Evolutionary conservation across 2,797 vertebrate species (phyloP), one percentile per base, ranked within the genome.

Genomic region (Gymnopithys bicolor): DNA sequence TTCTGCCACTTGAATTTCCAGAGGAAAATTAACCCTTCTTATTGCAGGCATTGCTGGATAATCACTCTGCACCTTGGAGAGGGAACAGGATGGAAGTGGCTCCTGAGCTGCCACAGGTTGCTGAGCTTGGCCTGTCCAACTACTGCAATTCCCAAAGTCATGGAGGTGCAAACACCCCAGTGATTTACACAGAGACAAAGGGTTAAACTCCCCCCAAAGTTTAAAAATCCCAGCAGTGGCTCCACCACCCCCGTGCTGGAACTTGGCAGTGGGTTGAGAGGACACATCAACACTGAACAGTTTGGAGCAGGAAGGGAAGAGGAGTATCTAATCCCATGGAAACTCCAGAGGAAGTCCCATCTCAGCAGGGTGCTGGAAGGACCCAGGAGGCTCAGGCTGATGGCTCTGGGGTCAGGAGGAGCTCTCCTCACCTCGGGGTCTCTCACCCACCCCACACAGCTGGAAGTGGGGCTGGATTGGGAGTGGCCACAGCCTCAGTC

Each of bases 241-340:
- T 91, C 94, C 71, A 87, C 77, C 77, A 95, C 37, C 91, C 84
- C 89, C 64, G 77, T 14, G 78, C 71, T 94, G 94, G 90, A 95
- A 93, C 70, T 86, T 97, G 94, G 95, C 92, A 91, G 28, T 3
- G 4, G 39, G 62, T 79, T 87, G 71, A 86, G 96, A 93, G 92
- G 94, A 95, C 95, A 94, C 95, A 96, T 93, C 94, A 96, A 94
- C 95, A 77, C 94, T 82, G 88, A 96, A 90, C 63, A 67, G 89
- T 82, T 89, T 94, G 95, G 94, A 94, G 94, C 87, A 94, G 95
- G 94, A 96, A 92, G 94, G 89, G 93, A 84, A 95, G 95, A 96
- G 91, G 91, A 93, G 62, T 90, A 91, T 93, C 93, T 96, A 89
- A 97, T 88, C 76, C 45, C 2, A 87, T n/a, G 82, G 91, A 89